Evolutionary conservation across 1,140 invertebrate genomes (phyloP).

Genomic region (Papilio machaon): DNA sequence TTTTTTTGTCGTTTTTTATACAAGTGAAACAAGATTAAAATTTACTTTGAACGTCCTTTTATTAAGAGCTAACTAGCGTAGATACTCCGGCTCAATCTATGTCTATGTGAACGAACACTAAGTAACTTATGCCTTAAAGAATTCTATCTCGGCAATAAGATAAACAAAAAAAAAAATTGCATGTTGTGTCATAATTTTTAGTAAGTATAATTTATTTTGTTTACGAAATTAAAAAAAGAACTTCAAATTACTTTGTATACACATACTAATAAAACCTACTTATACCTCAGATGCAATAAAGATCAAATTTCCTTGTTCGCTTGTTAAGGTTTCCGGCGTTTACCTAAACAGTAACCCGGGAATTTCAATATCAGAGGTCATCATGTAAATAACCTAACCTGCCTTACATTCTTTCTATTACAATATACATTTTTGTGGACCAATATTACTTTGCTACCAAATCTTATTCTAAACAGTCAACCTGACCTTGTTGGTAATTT

Average conservation of each 20-base stretch:
- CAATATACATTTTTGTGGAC: neutral
- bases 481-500: too few species aligned
- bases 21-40: too few species aligned
- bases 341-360: neutral
- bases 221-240: neutral
- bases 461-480: neutral
- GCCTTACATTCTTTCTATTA: conserved; percentile 15
- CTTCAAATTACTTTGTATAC: neutral
- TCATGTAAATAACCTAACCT: conserved; percentile 24
- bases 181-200: neutral
- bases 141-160: neutral
- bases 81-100: too few species aligned
- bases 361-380: conserved; percentile 3
- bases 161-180: neutral
- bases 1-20: too few species aligned
- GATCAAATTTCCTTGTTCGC: neutral
- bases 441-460: neutral
- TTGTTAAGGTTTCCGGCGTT: neutral
- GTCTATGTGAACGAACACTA: too few species aligned
- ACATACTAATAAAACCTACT: neutral
- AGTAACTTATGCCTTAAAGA: too few species aligned
- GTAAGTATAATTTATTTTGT: too few species aligned
- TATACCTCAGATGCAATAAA: neutral
- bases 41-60: too few species aligned
- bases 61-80: too few species aligned